Conservation (phyloP, 2,888 invertebrate species). For the Platycheirus rosarum region DNA sequence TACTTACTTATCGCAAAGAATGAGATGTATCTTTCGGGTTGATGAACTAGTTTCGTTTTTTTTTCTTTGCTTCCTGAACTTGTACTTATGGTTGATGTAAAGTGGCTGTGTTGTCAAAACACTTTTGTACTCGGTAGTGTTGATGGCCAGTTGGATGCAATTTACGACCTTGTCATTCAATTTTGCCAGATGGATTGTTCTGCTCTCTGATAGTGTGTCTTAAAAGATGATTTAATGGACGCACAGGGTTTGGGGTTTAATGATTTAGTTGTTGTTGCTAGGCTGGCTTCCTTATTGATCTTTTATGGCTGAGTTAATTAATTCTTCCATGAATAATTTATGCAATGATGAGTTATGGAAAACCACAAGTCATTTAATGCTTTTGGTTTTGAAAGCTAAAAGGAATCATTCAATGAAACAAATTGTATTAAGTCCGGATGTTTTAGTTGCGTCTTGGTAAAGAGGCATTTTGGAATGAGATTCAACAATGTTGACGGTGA, state of each 20-base stretch:
- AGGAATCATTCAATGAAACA: constrained; percentile 14
- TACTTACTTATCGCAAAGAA: too few relatives aligned
- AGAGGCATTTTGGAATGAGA: constrained; percentile 5
- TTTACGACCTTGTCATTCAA: constrained; percentile 32
- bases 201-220: background rate
- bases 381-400: background rate
- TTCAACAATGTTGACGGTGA: background rate
- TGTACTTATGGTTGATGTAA: constrained; percentile 9
- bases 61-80: background rate
- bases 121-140: constrained; percentile 22
- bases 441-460: constrained; percentile 2
- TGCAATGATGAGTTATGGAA: constrained; percentile 18
- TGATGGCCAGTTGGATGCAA: constrained; percentile 33
- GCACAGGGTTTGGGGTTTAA: background rate
- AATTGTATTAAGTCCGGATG: constrained; percentile 9
- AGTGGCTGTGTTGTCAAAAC: constrained; percentile 24
- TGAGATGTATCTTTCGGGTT: constrained; percentile 24
- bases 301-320: constrained; percentile 12
- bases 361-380: background rate
- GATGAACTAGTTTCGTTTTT: constrained; percentile 25
- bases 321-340: constrained; percentile 37
- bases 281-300: constrained; percentile 25
- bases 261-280: constrained; percentile 13
- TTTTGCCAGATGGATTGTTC: constrained; percentile 24
- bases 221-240: constrained; percentile 26